Conservation (phyloP, 2,797 vertebrate species). For the Naso thynnoides region DNA sequence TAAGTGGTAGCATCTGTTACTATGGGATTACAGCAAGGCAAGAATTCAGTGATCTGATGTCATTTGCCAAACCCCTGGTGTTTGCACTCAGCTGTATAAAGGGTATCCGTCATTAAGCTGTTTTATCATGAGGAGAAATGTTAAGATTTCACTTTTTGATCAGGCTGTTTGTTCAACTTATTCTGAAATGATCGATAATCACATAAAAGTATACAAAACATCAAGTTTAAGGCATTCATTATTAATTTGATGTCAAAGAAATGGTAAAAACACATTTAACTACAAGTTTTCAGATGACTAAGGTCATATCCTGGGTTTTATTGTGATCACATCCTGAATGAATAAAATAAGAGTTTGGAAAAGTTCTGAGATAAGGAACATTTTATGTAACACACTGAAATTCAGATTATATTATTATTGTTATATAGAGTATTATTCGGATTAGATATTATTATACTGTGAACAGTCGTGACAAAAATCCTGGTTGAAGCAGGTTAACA, state of each 20-base stretch:
- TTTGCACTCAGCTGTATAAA: constrained; percentile 30
- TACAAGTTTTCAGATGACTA: too few relatives aligned
- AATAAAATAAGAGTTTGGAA: not conserved
- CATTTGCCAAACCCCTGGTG: constrained; percentile 58
- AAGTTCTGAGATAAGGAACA: not conserved
- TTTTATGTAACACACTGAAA: not conserved
- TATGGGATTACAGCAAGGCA: constrained; percentile 75
- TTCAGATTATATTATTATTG: too few relatives aligned
- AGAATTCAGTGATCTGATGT: constrained; percentile 76
- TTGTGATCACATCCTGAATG: not conserved
- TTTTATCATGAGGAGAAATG: constrained; percentile 35
- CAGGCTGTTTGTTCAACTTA: not conserved
- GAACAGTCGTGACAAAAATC: not conserved
- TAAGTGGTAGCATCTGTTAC: constrained; percentile 83
- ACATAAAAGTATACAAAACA: not conserved
- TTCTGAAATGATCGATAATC: too few relatives aligned
- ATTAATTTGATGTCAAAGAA: not conserved
- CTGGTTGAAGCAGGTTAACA: not conserved
- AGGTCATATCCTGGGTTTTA: not conserved
- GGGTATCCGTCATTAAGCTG: constrained; percentile 41
- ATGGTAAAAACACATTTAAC: not conserved
- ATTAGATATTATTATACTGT: not conserved
- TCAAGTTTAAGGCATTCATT: not conserved
- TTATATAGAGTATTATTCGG: too few relatives aligned
- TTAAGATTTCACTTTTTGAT: constrained; percentile 59